Evolutionary conservation across 2,888 invertebrate genomes (phyloP).

Genomic region (Ptychoptera contaminata): DNA sequence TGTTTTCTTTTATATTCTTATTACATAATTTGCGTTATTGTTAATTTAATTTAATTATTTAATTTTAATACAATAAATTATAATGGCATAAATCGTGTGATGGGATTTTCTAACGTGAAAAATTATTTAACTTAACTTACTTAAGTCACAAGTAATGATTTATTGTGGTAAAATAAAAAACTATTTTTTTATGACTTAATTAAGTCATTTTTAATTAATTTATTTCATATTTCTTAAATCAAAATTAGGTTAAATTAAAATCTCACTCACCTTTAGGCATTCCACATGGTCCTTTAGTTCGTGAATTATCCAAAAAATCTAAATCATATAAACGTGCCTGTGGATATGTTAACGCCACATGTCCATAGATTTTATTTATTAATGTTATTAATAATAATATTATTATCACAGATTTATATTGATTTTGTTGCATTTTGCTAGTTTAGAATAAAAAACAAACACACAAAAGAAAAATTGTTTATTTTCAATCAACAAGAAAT

Average conservation of each 20-base stretch:
- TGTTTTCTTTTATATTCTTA: too few relatives aligned
- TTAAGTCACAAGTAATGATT: too few relatives aligned
- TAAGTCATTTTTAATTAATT: background rate
- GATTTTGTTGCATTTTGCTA: background rate
- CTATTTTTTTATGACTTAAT: background rate
- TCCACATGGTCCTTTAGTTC: conserved; percentile 84
- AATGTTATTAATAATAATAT: too few relatives aligned
- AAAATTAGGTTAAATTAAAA: background rate
- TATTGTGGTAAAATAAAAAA: background rate
- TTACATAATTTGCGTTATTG: too few relatives aligned
- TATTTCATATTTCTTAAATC: background rate
- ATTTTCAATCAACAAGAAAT: background rate
- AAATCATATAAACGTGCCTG: conserved; percentile 76
- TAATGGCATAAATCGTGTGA: too few relatives aligned
- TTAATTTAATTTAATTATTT: too few relatives aligned
- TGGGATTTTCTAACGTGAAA: too few relatives aligned
- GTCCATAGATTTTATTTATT: conserved; percentile 27
- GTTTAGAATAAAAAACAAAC: conserved; percentile 1
- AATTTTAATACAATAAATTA: too few relatives aligned
- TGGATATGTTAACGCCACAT: conserved; percentile 80
- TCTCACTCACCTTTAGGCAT: conserved; percentile 74
- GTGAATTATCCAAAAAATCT: conserved; percentile 82
- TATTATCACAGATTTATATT: too few relatives aligned
- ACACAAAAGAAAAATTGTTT: background rate
- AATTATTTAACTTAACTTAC: too few relatives aligned